These are phyloP conservation scores for Acromyrmex charruanus DNA, from an alignment of 1,140 invertebrate genomes.

Conservation along the genomic window DNA sequence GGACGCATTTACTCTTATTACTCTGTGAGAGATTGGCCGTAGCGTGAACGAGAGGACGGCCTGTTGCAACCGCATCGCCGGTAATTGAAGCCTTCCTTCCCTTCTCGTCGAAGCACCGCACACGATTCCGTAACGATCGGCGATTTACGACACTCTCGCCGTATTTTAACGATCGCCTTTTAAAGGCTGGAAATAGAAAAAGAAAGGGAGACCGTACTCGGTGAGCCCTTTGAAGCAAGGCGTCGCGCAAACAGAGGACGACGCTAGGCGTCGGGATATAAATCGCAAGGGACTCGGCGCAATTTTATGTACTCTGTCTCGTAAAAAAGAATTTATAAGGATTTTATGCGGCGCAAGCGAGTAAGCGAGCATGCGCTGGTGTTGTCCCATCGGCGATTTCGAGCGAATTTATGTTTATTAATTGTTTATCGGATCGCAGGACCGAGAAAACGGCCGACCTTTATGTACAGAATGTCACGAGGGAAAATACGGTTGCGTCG, in stretches of 20 bases:
- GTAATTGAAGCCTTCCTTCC: constrained; percentile 68
- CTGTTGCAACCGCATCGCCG: constrained; percentile 37
- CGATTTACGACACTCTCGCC: constrained; percentile 63
- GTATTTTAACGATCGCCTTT: constrained; percentile 64
- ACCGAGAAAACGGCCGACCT: constrained; percentile 44
- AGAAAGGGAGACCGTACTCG: constrained; percentile 10
- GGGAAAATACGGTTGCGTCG: constrained; percentile 23
- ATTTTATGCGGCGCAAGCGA: constrained; percentile 56
- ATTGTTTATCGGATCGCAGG: constrained; percentile 57
- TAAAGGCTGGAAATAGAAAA: constrained; percentile 29
- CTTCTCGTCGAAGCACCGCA: neutral
- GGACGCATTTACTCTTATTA: constrained; percentile 58
- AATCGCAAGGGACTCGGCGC: constrained; percentile 55
- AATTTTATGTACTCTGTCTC: constrained; percentile 63
- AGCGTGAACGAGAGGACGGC: constrained; percentile 15
- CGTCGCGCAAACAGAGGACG: constrained; percentile 56
- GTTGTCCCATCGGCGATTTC: constrained; percentile 45
- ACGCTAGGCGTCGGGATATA: constrained; percentile 53
- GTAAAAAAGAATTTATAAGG: constrained; percentile 67
- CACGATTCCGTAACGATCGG: constrained; percentile 65
- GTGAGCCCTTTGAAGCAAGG: constrained; percentile 31
- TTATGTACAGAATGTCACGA: constrained; percentile 35
- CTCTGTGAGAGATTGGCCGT: constrained; percentile 30
- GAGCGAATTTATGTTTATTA: constrained; percentile 62
- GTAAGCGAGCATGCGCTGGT: constrained; percentile 26